Base-by-base conservation (phyloP, 2,797 vertebrate species). In the Pempheris klunzingeri region DNA sequence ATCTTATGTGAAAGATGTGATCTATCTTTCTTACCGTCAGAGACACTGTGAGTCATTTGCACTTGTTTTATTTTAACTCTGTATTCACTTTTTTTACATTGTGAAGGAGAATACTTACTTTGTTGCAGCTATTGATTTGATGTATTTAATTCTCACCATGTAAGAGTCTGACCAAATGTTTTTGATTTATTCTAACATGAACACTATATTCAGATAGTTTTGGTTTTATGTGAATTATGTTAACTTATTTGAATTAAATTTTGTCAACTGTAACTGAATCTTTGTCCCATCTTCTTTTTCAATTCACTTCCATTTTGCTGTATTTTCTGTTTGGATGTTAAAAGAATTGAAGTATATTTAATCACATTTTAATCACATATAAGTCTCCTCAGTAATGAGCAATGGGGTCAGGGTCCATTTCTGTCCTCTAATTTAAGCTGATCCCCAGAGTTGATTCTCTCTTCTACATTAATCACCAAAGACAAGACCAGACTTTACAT, bases 11-110 rank as follows among this genome's bases (percentile, higher is more conserved):
- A 86, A 91, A 91, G 89, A 88, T 88, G 28, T 73, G 68, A 85
- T 87, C 73, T 74, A 80, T 85, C 88, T 93, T 93, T 92, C 87
- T 77, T 80, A 91, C 90, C 44, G 89, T 94, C 88, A 85, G 86
- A 92, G 82, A 94, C 93, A 94, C 93, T 93, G 93, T 94, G 92
- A 94, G 89, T 90, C 87, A 88, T 92, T 93, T 94, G 91, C 92
- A 92, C 91, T 92, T 85, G 50, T 90, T 92, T 91, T 82, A 49
- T 78, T 85, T 87, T 18, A 80, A 71, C 63, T 80, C 60, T 60
- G 57, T 78, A 46, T 76, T 83, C 55, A 71, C 60, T 79, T 86
- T 71, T 81, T 86, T 84, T 78, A 84, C 43, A 72, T 79, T 78
- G 81, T 90, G 83, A 78, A 81, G 59, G 60, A 83, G 86, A 74